These are phyloP conservation scores for Metellina segmentata DNA, from an alignment of 2,888 invertebrate species.

Conservation along the genomic window DNA sequence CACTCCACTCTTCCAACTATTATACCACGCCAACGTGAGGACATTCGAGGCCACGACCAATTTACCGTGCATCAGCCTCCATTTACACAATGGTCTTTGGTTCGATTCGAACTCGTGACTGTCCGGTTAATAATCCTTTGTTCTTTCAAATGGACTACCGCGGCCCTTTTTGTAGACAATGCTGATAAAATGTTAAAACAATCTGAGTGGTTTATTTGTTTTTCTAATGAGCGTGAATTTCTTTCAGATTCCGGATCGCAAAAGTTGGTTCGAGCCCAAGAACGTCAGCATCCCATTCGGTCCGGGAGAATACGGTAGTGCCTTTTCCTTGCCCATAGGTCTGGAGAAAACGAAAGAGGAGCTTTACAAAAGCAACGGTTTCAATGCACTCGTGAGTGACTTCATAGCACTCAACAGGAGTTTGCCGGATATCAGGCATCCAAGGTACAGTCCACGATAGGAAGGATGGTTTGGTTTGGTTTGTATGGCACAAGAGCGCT, in stretches of 20 bases:
- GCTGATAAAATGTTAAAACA: too few relatives aligned
- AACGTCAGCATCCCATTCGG: constrained; percentile 81
- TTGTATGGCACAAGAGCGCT: too few relatives aligned
- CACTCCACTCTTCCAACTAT: too few relatives aligned
- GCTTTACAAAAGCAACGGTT: constrained; percentile 93
- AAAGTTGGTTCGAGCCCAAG: constrained; percentile 51
- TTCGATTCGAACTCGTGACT: background rate
- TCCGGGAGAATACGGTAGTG: constrained; percentile 82
- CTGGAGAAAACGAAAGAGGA: constrained; percentile 85
- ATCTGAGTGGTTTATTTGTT: background rate
- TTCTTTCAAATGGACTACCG: background rate
- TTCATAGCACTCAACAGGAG: constrained; percentile 93
- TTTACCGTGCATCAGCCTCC: too few relatives aligned
- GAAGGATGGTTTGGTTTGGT: background rate
- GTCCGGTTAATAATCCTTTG: background rate
- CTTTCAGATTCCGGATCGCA: constrained; percentile 48
- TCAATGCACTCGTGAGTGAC: constrained; percentile 95
- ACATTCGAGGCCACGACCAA: too few relatives aligned
- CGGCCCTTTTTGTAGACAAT: background rate
- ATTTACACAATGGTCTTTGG: too few relatives aligned
- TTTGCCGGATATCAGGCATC: constrained; percentile 84
- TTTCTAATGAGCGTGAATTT: background rate
- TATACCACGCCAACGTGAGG: too few relatives aligned
- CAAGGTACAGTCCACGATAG: constrained; percentile 79
- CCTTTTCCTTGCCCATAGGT: constrained; percentile 84